A percentile compares a stretch with the other conserved stretches of the same genome.
phyloP scores from a whole-genome alignment of 2,888 invertebrate genomes.

The Drosophila anceps region DNA sequence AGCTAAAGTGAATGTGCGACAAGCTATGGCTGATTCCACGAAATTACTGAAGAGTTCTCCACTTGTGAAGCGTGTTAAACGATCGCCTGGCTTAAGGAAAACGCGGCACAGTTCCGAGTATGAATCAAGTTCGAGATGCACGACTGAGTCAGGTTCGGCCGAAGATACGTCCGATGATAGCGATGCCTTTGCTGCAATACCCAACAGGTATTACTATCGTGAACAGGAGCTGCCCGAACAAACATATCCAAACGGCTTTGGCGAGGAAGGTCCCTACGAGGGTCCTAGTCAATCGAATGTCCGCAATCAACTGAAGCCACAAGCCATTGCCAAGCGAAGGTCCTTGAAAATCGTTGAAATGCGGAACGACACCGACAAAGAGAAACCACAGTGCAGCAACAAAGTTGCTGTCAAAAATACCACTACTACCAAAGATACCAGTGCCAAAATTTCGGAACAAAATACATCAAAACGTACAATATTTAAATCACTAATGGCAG shows the following conservation, averaged over 20 bases:
- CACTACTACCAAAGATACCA: not conserved
- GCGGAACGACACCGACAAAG: not conserved
- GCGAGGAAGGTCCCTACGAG: conserved; percentile 61
- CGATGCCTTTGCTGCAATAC: conserved; percentile 56
- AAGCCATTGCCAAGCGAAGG: conserved; percentile 3
- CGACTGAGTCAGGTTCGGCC: not conserved
- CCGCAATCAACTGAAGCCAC: not conserved
- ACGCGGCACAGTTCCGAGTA: not conserved
- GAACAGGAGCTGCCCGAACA: conserved; percentile 53
- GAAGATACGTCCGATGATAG: conserved; percentile 15
- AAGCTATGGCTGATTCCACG: conserved; percentile 21
- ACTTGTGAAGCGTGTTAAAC: not conserved
- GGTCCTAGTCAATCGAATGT: not conserved
- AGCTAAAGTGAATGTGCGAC: conserved; percentile 26
- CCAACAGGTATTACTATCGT: conserved; percentile 60
- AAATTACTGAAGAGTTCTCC: no score
- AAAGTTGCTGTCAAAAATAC: not conserved
- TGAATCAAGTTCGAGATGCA: not conserved
- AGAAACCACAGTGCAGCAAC: conserved; percentile 1
- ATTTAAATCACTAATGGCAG: conserved; percentile 26
- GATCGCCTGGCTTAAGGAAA: not conserved
- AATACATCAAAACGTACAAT: conserved; percentile 15
- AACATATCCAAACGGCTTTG: conserved; percentile 42
- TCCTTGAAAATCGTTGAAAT: conserved; percentile 3
- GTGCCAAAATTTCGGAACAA: not conserved